Conservation (phyloP, 1,140 invertebrate genomes). For the Lamellibrachia luymesi region DNA sequence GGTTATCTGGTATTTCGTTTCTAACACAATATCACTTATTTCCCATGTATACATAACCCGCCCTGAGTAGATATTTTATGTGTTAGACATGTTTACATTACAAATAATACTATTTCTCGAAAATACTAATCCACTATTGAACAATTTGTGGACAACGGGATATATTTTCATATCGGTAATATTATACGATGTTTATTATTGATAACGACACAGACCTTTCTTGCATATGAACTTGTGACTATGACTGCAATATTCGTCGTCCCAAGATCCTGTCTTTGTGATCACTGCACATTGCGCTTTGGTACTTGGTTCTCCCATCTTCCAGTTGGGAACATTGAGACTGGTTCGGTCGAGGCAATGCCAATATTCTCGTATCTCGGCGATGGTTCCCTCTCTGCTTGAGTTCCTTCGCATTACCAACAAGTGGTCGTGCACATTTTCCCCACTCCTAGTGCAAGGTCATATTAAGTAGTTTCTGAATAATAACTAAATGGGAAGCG, state of each 20-base stretch:
- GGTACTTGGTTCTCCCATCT: background rate
- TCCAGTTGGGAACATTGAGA: background rate
- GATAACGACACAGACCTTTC: background rate
- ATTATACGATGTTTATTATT: background rate
- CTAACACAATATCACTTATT: too few species aligned
- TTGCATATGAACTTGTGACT: background rate
- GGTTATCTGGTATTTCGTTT: too few species aligned
- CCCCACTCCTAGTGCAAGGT: background rate
- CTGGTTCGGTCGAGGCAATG: background rate
- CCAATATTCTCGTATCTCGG: background rate
- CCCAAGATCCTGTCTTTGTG: background rate
- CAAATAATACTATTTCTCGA: too few species aligned
- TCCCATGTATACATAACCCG: too few species aligned
- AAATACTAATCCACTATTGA: background rate
- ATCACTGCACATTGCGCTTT: background rate
- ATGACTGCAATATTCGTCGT: background rate
- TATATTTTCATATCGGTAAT: background rate
- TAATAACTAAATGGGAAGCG: too few species aligned
- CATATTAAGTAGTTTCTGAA: too few species aligned
- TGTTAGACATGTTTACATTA: too few species aligned
- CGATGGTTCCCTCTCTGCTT: background rate
- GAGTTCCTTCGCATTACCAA: background rate
- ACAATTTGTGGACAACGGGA: background rate
- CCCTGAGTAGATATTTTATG: too few species aligned
- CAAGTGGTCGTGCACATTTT: too few species aligned